These are phyloP conservation scores for Dusona sp. DNA, from an alignment of 2,888 invertebrate genomes.

Conservation along the genomic window DNA sequence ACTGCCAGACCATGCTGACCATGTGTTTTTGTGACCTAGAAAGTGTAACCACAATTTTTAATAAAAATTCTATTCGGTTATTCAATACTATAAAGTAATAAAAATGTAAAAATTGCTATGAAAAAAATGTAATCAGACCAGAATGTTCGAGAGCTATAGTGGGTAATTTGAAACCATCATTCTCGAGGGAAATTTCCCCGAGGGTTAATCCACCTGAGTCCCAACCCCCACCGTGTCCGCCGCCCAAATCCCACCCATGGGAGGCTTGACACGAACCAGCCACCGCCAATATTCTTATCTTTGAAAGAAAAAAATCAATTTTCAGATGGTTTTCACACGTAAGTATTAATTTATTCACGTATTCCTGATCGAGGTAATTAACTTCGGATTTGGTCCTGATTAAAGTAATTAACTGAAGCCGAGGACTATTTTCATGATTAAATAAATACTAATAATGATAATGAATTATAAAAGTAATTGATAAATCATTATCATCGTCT, in stretches of 20 bases:
- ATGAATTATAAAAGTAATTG: too few species aligned
- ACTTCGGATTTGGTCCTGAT: too few species aligned
- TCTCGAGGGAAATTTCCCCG: conserved; percentile 76
- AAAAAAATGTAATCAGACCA: conserved; percentile 65
- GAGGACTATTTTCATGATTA: too few species aligned
- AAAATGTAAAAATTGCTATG: neutral
- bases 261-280: conserved; percentile 67
- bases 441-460: too few species aligned
- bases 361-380: too few species aligned
- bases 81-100: neutral
- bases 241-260: conserved; percentile 69
- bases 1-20: conserved; percentile 53
- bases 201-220: conserved; percentile 75
- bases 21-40: conserved; percentile 50
- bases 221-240: conserved; percentile 68
- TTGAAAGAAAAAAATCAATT: conserved; percentile 20
- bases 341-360: neutral
- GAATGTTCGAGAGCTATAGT: conserved; percentile 69
- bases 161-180: conserved; percentile 66
- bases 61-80: neutral
- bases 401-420: too few species aligned
- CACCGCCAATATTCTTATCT: conserved; percentile 55
- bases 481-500: too few species aligned
- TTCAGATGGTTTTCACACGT: neutral
- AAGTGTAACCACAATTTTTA: conserved; percentile 2